A percentile compares a stretch with the other conserved stretches of the same genome.
Evolutionary conservation across 2,888 invertebrate species (phyloP).

Genomic region (Cabera pusaria): DNA sequence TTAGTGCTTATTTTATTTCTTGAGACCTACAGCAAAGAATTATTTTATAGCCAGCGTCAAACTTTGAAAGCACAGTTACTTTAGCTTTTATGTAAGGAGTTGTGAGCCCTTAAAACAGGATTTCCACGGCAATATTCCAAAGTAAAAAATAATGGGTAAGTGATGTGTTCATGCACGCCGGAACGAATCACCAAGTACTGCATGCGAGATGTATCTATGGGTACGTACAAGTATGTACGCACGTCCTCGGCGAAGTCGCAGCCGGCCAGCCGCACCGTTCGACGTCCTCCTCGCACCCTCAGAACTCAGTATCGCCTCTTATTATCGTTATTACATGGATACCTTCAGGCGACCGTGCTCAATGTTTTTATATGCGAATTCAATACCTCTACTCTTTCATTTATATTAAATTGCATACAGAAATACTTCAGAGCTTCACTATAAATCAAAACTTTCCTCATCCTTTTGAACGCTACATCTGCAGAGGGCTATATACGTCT

Average conservation of each 20-base stretch:
- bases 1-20: too few species aligned
- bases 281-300: constrained; percentile 10
- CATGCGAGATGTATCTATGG: constrained; percentile 26
- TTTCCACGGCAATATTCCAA: constrained; percentile 20
- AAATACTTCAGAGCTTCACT: too few species aligned
- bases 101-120: constrained; percentile 18
- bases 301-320: constrained; percentile 10
- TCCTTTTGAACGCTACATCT: too few species aligned
- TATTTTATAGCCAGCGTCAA: constrained; percentile 3
- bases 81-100: background rate
- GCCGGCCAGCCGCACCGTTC: too few species aligned
- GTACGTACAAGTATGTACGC: constrained; percentile 16
- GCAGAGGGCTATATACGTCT: constrained; percentile 3
- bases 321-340: constrained; percentile 18
- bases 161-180: constrained; percentile 29
- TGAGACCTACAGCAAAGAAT: too few species aligned
- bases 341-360: constrained; percentile 11
- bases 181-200: constrained; percentile 31
- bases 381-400: too few species aligned
- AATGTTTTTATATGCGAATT: too few species aligned
- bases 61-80: constrained; percentile 8
- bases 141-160: constrained; percentile 28
- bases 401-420: too few species aligned
- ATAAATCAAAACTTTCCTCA: too few species aligned
- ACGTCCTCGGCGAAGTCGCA: constrained; percentile 8